These are phyloP conservation scores for Antrozous pallidus DNA, from an alignment of 2,797 vertebrate species.

Conservation along the genomic window DNA sequence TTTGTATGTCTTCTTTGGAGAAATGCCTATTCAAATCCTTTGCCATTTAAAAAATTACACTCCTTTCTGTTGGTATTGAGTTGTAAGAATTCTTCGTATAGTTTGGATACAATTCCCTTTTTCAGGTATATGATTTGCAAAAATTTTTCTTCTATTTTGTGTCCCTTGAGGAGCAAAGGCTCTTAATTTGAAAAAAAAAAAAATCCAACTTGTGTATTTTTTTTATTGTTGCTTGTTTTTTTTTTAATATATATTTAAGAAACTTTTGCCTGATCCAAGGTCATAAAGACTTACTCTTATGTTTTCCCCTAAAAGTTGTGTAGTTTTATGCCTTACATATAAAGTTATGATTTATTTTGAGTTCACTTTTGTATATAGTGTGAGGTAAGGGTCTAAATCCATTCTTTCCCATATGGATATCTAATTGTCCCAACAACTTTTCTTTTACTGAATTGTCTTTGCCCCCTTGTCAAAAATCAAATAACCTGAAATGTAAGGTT, in stretches of 20 bases:
- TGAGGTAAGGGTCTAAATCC: background rate
- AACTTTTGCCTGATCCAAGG: too few relatives aligned
- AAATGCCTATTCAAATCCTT: background rate
- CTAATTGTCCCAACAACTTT: background rate
- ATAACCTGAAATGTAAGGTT: background rate
- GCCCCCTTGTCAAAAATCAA: background rate
- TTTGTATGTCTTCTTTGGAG: background rate
- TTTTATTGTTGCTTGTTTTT: background rate
- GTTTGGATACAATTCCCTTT: background rate
- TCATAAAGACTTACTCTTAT: too few relatives aligned
- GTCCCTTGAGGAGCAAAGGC: background rate
- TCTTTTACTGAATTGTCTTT: background rate
- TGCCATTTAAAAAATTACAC: background rate
- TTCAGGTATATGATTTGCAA: background rate
- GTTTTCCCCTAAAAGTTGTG: too few relatives aligned
- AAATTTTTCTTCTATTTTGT: background rate
- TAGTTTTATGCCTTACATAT: too few relatives aligned
- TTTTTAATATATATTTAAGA: too few relatives aligned
- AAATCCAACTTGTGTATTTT: background rate
- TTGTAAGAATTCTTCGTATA: background rate
- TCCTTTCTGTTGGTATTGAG: background rate
- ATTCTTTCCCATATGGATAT: background rate
- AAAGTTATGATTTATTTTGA: background rate
- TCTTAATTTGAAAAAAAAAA: slow-evolving; percentile 24
- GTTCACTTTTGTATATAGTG: background rate